Percentiles rank a stretch among this genome's conserved stretches.
Conservation (phyloP, 2,888 invertebrate genomes). For the Drosophila histrio region DNA sequence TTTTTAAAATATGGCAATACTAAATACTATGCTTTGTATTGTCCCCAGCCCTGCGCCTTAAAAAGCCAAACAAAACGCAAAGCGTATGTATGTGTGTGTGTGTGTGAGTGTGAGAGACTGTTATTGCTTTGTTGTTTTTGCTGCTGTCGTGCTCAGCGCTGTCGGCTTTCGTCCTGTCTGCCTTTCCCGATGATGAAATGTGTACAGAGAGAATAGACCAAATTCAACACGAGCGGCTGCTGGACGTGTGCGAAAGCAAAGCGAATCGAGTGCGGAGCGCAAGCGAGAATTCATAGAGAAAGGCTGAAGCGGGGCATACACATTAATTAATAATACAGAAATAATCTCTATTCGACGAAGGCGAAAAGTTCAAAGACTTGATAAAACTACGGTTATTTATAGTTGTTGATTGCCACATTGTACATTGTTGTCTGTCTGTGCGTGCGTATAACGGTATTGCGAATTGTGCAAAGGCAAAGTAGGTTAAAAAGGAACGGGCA, state of each 20-base stretch:
- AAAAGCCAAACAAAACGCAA: conserved; percentile 8
- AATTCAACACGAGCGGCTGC: conserved; percentile 75
- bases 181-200: conserved; percentile 29
- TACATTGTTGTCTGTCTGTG: conserved; percentile 36
- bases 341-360: conserved; percentile 20
- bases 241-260: conserved; percentile 77
- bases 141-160: conserved; percentile 3
- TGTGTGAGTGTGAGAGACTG: not conserved
- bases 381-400: conserved; percentile 27
- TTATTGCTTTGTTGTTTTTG: conserved; percentile 20
- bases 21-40: not conserved
- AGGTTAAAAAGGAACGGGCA: conserved; percentile 45
- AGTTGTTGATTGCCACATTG: conserved; percentile 7
- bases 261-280: conserved; percentile 68
- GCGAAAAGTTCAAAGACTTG: conserved; percentile 16
- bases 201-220: conserved; percentile 41
- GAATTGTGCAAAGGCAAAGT: conserved; percentile 39
- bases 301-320: conserved; percentile 49
- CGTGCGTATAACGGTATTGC: conserved; percentile 39
- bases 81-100: not conserved
- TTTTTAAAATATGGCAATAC: not conserved
- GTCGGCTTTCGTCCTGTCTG: conserved; percentile 12
- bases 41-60: conserved; percentile 19
- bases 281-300: conserved; percentile 66
- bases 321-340: conserved; percentile 30